Conservation (phyloP, 2,113 vertebrate species). For the Acinonyx jubatus region DNA sequence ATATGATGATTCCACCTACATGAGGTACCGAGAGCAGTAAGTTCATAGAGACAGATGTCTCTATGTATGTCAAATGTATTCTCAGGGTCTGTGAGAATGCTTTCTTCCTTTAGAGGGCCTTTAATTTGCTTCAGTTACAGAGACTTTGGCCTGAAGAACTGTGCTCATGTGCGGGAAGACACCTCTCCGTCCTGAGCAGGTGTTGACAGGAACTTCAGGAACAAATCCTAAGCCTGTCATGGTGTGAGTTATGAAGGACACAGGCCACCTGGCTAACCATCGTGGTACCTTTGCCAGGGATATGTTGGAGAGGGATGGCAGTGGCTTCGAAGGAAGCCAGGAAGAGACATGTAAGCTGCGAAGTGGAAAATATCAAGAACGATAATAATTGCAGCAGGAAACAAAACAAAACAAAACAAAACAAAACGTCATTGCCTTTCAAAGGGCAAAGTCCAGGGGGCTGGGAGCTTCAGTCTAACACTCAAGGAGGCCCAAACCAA, state of each 20-base stretch:
- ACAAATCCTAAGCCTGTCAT: background rate
- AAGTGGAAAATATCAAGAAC: conserved; percentile 34
- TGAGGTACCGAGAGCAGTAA: background rate
- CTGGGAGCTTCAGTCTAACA: background rate
- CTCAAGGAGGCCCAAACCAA: background rate
- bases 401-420: background rate
- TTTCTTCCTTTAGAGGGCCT: background rate
- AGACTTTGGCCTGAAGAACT: background rate
- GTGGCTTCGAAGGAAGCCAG: background rate
- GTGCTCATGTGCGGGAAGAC: background rate
- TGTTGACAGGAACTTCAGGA: background rate
- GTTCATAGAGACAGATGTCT: background rate
- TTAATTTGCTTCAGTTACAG: background rate
- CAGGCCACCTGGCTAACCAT: background rate
- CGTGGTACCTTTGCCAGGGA: background rate
- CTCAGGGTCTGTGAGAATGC: background rate
- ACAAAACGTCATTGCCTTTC: background rate
- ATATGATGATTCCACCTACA: background rate
- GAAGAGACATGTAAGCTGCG: background rate
- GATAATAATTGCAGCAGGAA: background rate
- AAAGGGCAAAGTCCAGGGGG: background rate
- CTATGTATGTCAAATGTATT: background rate
- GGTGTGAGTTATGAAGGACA: background rate
- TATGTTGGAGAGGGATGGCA: background rate
- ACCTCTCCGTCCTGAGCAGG: background rate